Percentiles rank a stretch among this genome's conserved stretches.
phyloP scores from a whole-genome alignment of 2,888 invertebrate species.

The Heliconius hortense region DNA sequence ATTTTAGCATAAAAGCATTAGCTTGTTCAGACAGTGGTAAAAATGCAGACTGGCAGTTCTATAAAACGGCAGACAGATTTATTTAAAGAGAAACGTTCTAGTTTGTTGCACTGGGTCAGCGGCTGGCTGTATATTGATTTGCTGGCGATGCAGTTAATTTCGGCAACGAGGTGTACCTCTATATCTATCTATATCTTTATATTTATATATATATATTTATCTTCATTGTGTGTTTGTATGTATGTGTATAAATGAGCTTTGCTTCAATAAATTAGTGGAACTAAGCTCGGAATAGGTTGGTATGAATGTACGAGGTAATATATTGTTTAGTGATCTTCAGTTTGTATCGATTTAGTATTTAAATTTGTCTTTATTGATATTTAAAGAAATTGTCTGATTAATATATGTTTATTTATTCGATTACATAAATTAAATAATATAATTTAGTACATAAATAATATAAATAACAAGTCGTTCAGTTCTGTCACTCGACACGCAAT shows the following conservation, averaged over 20 bases:
- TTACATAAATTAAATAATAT: not conserved
- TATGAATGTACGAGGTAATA: not conserved
- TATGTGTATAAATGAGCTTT: constrained; percentile 1
- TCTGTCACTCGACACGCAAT: not conserved
- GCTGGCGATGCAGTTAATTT: constrained; percentile 71
- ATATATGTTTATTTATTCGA: not conserved
- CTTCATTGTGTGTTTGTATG: not conserved
- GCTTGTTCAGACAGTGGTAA: constrained; percentile 52
- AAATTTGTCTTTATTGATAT: not conserved
- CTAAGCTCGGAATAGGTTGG: not conserved
- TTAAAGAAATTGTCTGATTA: not conserved
- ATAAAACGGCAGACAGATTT: constrained; percentile 68
- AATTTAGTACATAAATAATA: not conserved
- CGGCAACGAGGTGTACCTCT: constrained; percentile 56
- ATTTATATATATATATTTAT: not conserved
- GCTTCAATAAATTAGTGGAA: constrained; percentile 32
- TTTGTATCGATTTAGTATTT: not conserved
- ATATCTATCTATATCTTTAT: not conserved
- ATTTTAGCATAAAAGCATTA: constrained; percentile 56
- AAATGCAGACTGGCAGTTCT: constrained; percentile 64
- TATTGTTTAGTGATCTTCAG: not conserved
- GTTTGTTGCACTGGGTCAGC: constrained; percentile 72
- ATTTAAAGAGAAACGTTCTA: constrained; percentile 73
- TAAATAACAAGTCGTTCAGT: fast-evolving
- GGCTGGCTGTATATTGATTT: constrained; percentile 74